A percentile compares a stretch with the other conserved stretches of the same genome.
phyloP scores from a whole-genome alignment of 2,888 invertebrate genomes.

The Eucera pruinosa region DNA sequence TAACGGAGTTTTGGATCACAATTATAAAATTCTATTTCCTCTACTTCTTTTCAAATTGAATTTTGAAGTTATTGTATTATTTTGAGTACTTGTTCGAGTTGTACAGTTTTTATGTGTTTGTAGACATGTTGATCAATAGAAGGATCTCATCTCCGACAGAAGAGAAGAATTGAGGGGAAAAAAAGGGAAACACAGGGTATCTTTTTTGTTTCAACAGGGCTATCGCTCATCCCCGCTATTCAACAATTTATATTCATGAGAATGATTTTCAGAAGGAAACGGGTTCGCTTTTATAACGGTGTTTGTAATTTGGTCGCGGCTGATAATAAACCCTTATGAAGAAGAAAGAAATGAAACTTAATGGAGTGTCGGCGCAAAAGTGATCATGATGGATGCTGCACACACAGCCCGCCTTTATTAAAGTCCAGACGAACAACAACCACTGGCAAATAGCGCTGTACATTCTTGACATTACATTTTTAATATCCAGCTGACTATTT shows the following conservation, averaged over 20 bases:
- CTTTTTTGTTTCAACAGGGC: constrained; percentile 34
- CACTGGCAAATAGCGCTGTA: not conserved
- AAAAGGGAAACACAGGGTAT: constrained; percentile 34
- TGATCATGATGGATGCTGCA: constrained; percentile 54
- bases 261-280: constrained; percentile 66
- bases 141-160: constrained; percentile 9
- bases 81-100: too few species aligned
- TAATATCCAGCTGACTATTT: not conserved
- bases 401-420: constrained; percentile 32
- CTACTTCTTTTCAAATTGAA: too few species aligned
- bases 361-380: constrained; percentile 55
- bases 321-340: constrained; percentile 58
- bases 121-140: not conserved
- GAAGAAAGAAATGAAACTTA: constrained; percentile 59
- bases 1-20: too few species aligned
- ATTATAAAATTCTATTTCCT: too few species aligned
- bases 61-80: too few species aligned
- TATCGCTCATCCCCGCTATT: constrained; percentile 45
- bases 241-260: constrained; percentile 77
- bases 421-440: constrained; percentile 19
- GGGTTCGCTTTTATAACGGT: constrained; percentile 38
- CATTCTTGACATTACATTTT: not conserved
- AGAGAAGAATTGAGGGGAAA: constrained; percentile 23
- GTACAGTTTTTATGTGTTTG: not conserved
- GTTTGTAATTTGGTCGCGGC: constrained; percentile 60